Conservation (phyloP, 2,113 vertebrate species). For the Aphelocoma coerulescens region DNA sequence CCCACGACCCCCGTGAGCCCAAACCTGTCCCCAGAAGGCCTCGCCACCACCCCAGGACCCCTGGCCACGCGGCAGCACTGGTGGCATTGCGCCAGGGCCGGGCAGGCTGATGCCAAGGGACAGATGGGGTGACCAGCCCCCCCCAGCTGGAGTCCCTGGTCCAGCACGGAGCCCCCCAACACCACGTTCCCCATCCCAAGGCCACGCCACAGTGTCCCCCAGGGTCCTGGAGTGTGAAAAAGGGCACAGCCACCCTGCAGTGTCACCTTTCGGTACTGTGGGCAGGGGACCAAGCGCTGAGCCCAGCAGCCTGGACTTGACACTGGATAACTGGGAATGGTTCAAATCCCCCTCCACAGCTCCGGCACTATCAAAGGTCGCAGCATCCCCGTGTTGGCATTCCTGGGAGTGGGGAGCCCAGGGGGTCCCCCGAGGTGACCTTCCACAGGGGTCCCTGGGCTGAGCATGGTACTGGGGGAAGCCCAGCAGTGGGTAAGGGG, state of each 20-base stretch:
- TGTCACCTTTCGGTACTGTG: fast-evolving
- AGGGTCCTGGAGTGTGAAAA: neutral
- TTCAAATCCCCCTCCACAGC: fast-evolving
- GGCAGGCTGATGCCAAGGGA: neutral
- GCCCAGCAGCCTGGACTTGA: neutral
- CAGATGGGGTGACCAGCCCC: neutral
- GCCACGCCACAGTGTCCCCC: fast-evolving
- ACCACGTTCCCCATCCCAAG: neutral
- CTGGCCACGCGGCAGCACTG: fast-evolving
- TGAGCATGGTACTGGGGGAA: fast-evolving
- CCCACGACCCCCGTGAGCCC: fast-evolving
- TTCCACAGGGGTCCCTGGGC: fast-evolving
- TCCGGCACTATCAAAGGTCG: neutral
- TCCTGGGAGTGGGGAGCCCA: neutral
- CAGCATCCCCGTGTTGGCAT: neutral
- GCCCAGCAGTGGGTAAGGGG: fast-evolving
- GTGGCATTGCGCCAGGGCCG: fast-evolving
- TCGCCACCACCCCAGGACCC: fast-evolving
- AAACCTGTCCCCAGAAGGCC: neutral
- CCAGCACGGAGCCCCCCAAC: fast-evolving
- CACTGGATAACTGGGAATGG: neutral
- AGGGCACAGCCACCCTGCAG: fast-evolving
- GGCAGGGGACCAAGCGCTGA: neutral
- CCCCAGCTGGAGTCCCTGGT: neutral
- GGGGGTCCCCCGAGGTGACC: neutral